Evolutionary conservation across 2,113 vertebrate species (phyloP), one percentile per base, ranked within the genome.

Genomic region (Trematomus loennbergii): DNA sequence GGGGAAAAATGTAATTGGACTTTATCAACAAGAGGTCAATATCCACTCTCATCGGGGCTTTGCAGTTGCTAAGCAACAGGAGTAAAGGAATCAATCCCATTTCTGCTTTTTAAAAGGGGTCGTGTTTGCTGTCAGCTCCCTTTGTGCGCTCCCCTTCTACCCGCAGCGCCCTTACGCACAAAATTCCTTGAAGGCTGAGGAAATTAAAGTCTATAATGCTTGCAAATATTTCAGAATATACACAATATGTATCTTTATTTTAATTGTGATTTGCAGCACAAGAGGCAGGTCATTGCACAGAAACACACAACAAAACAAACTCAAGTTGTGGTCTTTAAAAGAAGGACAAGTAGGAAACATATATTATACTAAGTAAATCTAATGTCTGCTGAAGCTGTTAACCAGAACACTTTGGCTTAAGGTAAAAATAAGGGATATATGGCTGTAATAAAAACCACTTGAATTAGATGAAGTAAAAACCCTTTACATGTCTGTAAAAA

Each of bases 1-100:
- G 61, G 59, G 20, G 65, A 75, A 80, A 88, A 88, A 88, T 90
- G 85, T 87, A 91, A 92, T 92, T 93, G 87, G 90, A 89, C 87
- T 89, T 91, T 80, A 92, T 93, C 91, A 93, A 92, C 87, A 92
- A 91, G 76, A 90, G 91, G 91, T 93, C 92, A 94, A 94, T 92
- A 90, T 89, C 89, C 82, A 84, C 65, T 78, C 80, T 84, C 87
- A 90, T 88, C 57, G 9, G 82, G 87, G 91, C 82, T 90, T 87
- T 84, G 84, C 85, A 86, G 93, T 94, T 94, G 91, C 93, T 90
- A 91, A 78, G 93, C 92, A 93, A 94, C 92, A 87, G 68, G 88
- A 84, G 63, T 75, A 79, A 66, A 89, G 79, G 81, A 93, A 91
- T 93, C 90, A 91, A 92, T 92, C 85, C 87, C 79, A 77, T 91